These are phyloP conservation scores for Poeciliopsis turrubarensis DNA, from an alignment of 2,113 vertebrate genomes.

Conservation along the genomic window DNA sequence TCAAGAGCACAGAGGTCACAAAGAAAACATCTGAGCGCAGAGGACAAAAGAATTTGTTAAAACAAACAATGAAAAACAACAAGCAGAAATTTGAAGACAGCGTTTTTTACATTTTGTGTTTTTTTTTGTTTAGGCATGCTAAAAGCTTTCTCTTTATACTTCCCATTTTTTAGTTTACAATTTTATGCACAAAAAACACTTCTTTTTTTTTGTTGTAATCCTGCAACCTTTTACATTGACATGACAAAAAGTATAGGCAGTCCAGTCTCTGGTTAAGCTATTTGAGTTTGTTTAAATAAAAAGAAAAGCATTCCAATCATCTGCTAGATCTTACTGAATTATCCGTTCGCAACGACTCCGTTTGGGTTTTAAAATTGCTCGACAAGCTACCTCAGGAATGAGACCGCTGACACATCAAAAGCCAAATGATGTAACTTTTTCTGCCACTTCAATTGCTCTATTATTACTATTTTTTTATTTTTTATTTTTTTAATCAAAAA, in stretches of 20 bases:
- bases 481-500: too few relatives aligned
- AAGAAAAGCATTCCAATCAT: too few relatives aligned
- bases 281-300: too few relatives aligned
- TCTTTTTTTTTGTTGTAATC: background rate
- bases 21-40: constrained; percentile 17
- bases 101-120: background rate
- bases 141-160: background rate
- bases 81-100: background rate
- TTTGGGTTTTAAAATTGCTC: too few relatives aligned
- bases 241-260: background rate
- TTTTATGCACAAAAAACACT: background rate
- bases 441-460: too few relatives aligned
- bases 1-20: constrained; percentile 24
- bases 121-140: background rate
- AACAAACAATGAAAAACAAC: background rate
- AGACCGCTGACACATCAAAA: too few relatives aligned
- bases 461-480: too few relatives aligned
- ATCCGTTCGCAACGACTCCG: too few relatives aligned
- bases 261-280: background rate
- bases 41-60: constrained; percentile 9
- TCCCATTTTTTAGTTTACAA: background rate
- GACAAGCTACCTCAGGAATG: too few relatives aligned
- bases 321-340: too few relatives aligned
- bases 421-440: too few relatives aligned
- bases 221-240: background rate